phyloP scores from a whole-genome alignment of 2,113 vertebrate genomes.

The Bolborhynchus lineola region DNA sequence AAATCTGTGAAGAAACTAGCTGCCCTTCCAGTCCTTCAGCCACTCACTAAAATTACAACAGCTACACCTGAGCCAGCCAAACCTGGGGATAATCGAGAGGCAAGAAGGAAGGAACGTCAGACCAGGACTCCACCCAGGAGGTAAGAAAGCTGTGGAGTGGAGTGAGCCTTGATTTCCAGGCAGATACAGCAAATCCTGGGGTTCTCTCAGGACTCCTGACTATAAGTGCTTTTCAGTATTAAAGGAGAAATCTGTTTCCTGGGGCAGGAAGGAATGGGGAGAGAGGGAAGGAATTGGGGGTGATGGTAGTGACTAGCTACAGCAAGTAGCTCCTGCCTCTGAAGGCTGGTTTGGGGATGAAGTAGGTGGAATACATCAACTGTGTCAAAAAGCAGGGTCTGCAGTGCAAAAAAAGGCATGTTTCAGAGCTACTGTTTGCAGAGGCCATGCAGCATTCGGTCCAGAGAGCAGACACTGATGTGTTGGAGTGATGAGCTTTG shows the following conservation, averaged over 20 bases:
- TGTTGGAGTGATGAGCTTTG: neutral
- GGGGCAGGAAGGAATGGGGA: neutral
- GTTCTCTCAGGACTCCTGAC: neutral
- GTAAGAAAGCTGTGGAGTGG: constrained; percentile 65
- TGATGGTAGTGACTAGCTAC: neutral
- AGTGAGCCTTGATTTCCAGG: neutral
- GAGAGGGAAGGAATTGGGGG: neutral
- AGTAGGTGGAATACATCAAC: neutral
- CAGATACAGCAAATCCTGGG: neutral
- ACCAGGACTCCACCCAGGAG: constrained; percentile 84
- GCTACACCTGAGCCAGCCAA: constrained; percentile 78
- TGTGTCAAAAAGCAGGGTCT: neutral
- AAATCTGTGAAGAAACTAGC: constrained; percentile 86
- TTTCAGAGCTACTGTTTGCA: neutral
- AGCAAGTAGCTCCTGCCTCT: neutral
- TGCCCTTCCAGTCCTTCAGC: constrained; percentile 76
- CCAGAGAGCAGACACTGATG: no score
- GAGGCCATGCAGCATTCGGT: neutral
- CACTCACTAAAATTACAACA: constrained; percentile 72
- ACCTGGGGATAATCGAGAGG: constrained; percentile 81
- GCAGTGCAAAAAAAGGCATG: neutral
- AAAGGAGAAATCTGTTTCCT: neutral
- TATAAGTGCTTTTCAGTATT: neutral
- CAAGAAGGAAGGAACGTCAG: constrained; percentile 86
- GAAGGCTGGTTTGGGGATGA: neutral